These are phyloP conservation scores for Scophthalmus maximus DNA, from an alignment of 2,113 vertebrate genomes.

Conservation along the genomic window DNA sequence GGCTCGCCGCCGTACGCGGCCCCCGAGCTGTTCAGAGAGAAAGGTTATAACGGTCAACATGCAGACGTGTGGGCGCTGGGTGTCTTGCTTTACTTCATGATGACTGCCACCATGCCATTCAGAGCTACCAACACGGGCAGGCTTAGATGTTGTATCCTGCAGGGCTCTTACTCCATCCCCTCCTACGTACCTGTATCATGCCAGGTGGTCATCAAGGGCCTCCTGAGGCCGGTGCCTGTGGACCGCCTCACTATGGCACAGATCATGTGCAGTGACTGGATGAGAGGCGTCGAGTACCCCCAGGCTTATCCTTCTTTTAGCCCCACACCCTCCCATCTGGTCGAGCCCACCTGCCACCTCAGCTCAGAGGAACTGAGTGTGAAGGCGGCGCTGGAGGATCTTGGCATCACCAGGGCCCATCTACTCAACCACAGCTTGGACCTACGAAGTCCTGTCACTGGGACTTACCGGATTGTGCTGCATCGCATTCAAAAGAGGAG, in stretches of 20 bases:
- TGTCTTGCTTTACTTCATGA: constrained; percentile 83
- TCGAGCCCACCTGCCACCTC: constrained; percentile 46
- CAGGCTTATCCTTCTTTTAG: constrained; percentile 45
- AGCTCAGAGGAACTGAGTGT: constrained; percentile 67
- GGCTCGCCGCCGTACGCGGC: constrained; percentile 83
- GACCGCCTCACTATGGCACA: constrained; percentile 67
- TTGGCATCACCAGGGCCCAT: constrained; percentile 76
- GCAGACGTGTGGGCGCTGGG: constrained; percentile 83
- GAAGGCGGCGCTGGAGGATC: constrained; percentile 67
- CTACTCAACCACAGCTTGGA: constrained; percentile 69
- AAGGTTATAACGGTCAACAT: constrained; percentile 69
- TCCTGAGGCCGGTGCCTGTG: constrained; percentile 66
- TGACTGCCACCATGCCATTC: constrained; percentile 80
- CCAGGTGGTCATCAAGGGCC: constrained; percentile 74
- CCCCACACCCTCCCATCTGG: constrained; percentile 67
- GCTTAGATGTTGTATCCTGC: constrained; percentile 75
- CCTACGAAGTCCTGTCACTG: constrained; percentile 74
- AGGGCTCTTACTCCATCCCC: constrained; percentile 77
- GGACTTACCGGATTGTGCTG: constrained; percentile 77
- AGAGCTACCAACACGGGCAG: constrained; percentile 67
- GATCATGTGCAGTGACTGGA: constrained; percentile 74
- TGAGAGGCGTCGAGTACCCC: constrained; percentile 72
- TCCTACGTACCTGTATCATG: constrained; percentile 67
- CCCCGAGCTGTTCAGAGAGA: constrained; percentile 79
- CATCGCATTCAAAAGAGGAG: constrained; percentile 75